Base-by-base conservation (phyloP, 1,140 invertebrate species). In the Monomorium pharaonis region DNA sequence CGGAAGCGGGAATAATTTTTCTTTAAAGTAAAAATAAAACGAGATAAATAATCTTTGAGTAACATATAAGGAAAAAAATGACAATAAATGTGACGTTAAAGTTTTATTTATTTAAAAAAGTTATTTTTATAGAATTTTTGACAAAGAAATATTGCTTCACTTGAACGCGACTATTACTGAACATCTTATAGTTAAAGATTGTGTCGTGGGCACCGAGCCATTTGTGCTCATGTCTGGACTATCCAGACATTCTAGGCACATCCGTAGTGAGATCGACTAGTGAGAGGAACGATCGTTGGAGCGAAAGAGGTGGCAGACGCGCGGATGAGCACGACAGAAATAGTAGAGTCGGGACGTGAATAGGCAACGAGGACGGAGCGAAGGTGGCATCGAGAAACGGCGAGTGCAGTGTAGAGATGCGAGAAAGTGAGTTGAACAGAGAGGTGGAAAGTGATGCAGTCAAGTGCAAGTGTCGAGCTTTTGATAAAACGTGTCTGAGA, bases 351-450 rank as follows among this genome's bases (percentile, higher is more conserved):
- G 30, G 44, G 58, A 83, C 67, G 78, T 58, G 78, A 72, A 83
- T 83, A 83, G 51, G 80, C 51, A 84, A 88, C 70, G 70, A 85
- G 86, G 58, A 88, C 33, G 14, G 37, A 72, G 65, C 63, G 37
- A 81, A 58, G 56, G 49, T 42, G 56, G 21, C 16, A 24, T 18
- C 47, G 27, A 49, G 70, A 49, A 42, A 75, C 24, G 24, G 24
- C 14, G 49, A 85, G 75, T 12, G 49, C 37, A 7, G 0, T 58
- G 27, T 14, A 44, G 30, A 44, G 42, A 49, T n/a, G 54, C 16
- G 21, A 83, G 81, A 88, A 62, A 78, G 51, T 78, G 63, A 69
- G 75, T 77, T 42, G n/a, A 72, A 67, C n/a, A 24, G 14, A n/a
- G 51, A 63, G 21, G n/a, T n/a, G 3, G 56, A 70, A 37, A 47